phyloP scores from a whole-genome alignment of 23 tunicate species.

The Ascidia mentula region DNA sequence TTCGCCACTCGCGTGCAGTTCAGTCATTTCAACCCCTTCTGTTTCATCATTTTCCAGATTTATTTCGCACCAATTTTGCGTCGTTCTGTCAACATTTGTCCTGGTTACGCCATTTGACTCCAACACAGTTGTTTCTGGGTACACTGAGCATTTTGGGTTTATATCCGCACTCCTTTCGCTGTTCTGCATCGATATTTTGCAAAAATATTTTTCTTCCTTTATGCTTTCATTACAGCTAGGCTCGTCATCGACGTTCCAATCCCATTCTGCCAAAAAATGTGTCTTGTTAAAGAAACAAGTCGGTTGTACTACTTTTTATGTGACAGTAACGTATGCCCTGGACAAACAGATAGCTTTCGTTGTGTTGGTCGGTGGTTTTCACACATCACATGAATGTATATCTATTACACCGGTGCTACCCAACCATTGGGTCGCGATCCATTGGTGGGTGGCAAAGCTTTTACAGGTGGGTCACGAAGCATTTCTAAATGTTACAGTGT shows the following conservation, averaged over 20 bases:
- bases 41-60: conserved; percentile 23
- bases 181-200: not conserved
- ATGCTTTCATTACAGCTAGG: not conserved
- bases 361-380: too few species aligned
- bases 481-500: too few species aligned
- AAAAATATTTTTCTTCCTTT: not conserved
- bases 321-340: too few species aligned
- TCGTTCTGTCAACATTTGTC: not conserved
- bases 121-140: not conserved
- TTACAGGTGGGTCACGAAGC: too few species aligned
- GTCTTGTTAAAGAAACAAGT: too few species aligned
- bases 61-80: conserved; percentile 31
- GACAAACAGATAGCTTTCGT: too few species aligned
- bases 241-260: not conserved
- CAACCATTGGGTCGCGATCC: too few species aligned
- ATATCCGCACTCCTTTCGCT: not conserved
- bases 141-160: not conserved
- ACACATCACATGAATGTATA: too few species aligned
- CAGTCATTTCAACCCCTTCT: not conserved
- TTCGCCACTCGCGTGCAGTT: not conserved
- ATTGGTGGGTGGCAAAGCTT: too few species aligned
- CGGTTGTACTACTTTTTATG: too few species aligned
- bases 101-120: not conserved
- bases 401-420: too few species aligned
- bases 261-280: not conserved